Percentiles rank a stretch among this genome's conserved stretches.
phyloP scores from a whole-genome alignment of 1,140 invertebrate genomes.

The Maniola jurtina region DNA sequence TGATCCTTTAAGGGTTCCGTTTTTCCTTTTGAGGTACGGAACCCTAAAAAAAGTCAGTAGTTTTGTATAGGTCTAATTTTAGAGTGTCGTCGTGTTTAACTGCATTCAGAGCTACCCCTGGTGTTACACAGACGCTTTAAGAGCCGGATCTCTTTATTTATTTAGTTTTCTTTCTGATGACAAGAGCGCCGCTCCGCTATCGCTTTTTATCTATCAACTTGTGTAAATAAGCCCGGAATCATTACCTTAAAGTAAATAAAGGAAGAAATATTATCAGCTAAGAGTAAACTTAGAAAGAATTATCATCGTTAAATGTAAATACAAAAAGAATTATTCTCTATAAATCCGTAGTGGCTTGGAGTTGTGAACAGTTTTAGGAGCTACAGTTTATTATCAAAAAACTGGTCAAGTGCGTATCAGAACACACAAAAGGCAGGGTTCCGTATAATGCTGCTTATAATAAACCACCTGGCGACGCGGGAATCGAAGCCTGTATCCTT shows the following conservation, averaged over 20 bases:
- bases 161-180: constrained; percentile 68
- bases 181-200: constrained; percentile 67
- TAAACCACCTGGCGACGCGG: too few relatives aligned
- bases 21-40: too few relatives aligned
- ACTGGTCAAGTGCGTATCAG: too few relatives aligned
- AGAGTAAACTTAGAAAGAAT: constrained; percentile 61
- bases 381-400: too few relatives aligned
- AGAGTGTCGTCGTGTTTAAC: constrained; percentile 49
- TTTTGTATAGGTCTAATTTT: constrained; percentile 32
- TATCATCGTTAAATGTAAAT: constrained; percentile 59
- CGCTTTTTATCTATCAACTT: constrained; percentile 72
- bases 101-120: constrained; percentile 55
- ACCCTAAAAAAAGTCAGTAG: too few relatives aligned
- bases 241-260: constrained; percentile 67
- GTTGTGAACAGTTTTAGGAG: too few relatives aligned
- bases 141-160: constrained; percentile 66
- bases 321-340: constrained; percentile 48
- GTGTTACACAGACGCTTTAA: constrained; percentile 62
- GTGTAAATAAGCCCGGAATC: constrained; percentile 64
- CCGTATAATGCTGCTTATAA: too few relatives aligned
- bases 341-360: neutral
- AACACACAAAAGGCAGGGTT: too few relatives aligned
- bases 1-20: too few relatives aligned
- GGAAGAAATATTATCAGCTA: constrained; percentile 65
- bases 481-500: too few relatives aligned